Conservation (phyloP, 1,140 invertebrate species). For the Pararge aegeria region DNA sequence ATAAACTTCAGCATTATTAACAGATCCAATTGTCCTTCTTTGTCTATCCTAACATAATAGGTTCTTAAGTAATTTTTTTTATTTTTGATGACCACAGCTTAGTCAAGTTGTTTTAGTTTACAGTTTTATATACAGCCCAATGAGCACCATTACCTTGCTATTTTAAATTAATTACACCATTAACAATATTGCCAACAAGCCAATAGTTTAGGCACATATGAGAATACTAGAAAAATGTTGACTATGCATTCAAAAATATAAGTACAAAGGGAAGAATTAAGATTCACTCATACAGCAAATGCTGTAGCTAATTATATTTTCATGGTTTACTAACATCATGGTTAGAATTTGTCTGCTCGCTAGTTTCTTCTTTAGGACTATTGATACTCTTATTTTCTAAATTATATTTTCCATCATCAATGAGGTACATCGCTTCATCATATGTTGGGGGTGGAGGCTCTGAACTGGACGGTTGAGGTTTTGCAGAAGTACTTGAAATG, state of each 20-base stretch:
- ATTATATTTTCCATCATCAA: slow-evolving; percentile 73
- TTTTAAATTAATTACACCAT: slow-evolving; percentile 31
- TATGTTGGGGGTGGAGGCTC: slow-evolving; percentile 81
- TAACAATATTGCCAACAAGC: slow-evolving; percentile 59
- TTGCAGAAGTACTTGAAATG: slow-evolving; percentile 60
- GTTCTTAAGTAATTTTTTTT: too few relatives aligned
- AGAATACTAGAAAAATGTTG: slow-evolving; percentile 59
- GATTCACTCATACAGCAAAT: slow-evolving; percentile 32
- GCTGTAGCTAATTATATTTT: slow-evolving; percentile 14
- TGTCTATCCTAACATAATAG: too few relatives aligned
- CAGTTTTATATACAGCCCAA: too few relatives aligned
- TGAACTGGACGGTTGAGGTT: slow-evolving; percentile 69
- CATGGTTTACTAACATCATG: slow-evolving; percentile 60
- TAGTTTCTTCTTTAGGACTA: slow-evolving; percentile 61
- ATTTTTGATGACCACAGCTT: too few relatives aligned
- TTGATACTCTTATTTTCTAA: slow-evolving; percentile 52
- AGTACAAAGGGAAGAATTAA: slow-evolving; percentile 73
- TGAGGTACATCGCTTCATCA: slow-evolving; percentile 82
- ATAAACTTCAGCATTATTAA: too few relatives aligned
- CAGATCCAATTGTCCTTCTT: too few relatives aligned
- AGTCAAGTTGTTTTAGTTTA: too few relatives aligned
- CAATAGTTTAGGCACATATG: slow-evolving; percentile 71
- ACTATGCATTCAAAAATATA: slow-evolving; percentile 53
- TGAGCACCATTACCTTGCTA: slow-evolving; percentile 8
- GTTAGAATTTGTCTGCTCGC: slow-evolving; percentile 46